phyloP scores from a whole-genome alignment of 2,888 invertebrate genomes.

The Tenthredo livida region DNA sequence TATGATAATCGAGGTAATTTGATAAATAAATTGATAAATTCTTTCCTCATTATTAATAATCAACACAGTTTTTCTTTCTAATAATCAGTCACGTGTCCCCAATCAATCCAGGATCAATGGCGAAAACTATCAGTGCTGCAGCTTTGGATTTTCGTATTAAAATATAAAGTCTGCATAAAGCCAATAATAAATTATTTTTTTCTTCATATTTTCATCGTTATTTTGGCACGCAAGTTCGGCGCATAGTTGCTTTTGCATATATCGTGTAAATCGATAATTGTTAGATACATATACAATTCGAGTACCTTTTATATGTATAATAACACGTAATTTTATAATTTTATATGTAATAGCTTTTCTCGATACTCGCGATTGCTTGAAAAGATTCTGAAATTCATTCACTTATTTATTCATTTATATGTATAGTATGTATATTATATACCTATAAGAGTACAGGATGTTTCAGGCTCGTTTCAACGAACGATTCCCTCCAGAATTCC shows the following conservation, averaged over 20 bases:
- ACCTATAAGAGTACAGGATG: background rate
- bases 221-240: conserved; percentile 31
- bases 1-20: background rate
- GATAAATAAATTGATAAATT: background rate
- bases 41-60: no score
- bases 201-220: background rate
- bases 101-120: no score
- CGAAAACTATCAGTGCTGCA: no score
- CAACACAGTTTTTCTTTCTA: no score
- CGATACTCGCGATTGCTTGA: background rate
- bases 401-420: background rate
- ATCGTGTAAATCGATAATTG: conserved; percentile 44
- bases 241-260: conserved; percentile 40
- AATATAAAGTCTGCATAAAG: no score
- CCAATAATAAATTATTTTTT: no score
- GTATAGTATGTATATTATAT: background rate
- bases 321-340: background rate
- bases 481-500: background rate
- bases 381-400: conserved; percentile 13
- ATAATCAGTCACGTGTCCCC: no score
- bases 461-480: background rate
- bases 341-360: background rate
- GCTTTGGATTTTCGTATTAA: no score
- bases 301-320: conserved; percentile 16
- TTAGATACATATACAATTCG: conserved; percentile 29